Conservation (phyloP, 2,888 invertebrate genomes). For the Seira musarum region DNA sequence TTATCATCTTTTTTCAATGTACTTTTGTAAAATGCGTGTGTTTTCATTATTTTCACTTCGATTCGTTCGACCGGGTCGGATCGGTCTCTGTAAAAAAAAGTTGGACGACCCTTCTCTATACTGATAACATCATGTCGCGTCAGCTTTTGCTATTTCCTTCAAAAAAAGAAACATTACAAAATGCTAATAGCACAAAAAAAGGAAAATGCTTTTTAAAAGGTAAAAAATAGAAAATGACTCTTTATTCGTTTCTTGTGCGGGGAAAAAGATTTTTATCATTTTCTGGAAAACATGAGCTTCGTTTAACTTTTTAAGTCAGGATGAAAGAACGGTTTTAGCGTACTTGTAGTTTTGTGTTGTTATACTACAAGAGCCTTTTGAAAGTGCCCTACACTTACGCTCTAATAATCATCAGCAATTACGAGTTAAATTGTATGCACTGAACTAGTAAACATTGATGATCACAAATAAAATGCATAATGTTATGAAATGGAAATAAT, state of each 20-base stretch:
- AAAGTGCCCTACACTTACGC: too few relatives aligned
- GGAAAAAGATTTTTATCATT: slow-evolving; percentile 37
- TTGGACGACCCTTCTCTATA: slow-evolving; percentile 32
- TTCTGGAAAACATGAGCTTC: slow-evolving; percentile 46
- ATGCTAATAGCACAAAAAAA: neutral
- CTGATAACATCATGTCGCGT: slow-evolving; percentile 62
- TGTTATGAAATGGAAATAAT: slow-evolving; percentile 15
- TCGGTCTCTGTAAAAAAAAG: slow-evolving; percentile 15
- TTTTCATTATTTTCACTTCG: slow-evolving; percentile 47
- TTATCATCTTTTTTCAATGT: slow-evolving; percentile 9
- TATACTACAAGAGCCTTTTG: too few relatives aligned
- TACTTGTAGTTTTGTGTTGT: too few relatives aligned
- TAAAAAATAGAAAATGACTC: slow-evolving; percentile 35
- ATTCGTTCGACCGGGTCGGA: slow-evolving; percentile 31
- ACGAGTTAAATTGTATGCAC: slow-evolving; percentile 28
- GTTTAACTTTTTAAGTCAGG: too few relatives aligned
- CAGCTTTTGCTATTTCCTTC: slow-evolving; percentile 61
- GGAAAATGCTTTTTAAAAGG: slow-evolving; percentile 35
- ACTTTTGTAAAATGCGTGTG: slow-evolving; percentile 29
- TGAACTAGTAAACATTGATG: slow-evolving; percentile 34
- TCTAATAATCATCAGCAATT: neutral
- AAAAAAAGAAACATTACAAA: slow-evolving; percentile 25
- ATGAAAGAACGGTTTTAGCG: too few relatives aligned
- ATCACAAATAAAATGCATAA: slow-evolving; percentile 15
- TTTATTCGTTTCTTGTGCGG: slow-evolving; percentile 3